A percentile compares a stretch with the other conserved stretches of the same genome.
phyloP scores from a whole-genome alignment of 2,113 vertebrate species.

The Todiramphus chloris region DNA sequence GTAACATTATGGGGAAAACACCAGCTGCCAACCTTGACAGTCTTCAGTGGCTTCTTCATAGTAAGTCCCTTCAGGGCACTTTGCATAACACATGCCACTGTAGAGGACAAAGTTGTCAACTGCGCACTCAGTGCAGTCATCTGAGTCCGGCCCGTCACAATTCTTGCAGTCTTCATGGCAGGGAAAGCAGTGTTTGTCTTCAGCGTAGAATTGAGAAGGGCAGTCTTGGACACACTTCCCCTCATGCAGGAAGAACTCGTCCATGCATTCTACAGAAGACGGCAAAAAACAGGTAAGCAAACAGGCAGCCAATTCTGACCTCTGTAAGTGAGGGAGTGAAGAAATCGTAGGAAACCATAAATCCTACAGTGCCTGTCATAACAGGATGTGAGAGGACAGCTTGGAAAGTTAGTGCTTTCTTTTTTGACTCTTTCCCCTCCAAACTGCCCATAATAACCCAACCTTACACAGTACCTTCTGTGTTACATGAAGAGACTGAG shows the following conservation, averaged over 20 bases:
- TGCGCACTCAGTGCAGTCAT: slow-evolving; percentile 84
- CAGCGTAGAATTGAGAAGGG: slow-evolving; percentile 77
- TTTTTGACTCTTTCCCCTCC: background rate
- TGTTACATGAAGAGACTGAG: background rate
- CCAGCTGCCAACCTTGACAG: slow-evolving; percentile 81
- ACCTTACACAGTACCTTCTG: background rate
- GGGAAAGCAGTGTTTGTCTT: slow-evolving; percentile 70
- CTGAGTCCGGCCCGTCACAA: slow-evolving; percentile 78
- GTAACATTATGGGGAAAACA: background rate
- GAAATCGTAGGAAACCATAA: background rate
- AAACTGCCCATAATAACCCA: background rate
- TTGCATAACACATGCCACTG: slow-evolving; percentile 75
- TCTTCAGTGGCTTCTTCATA: slow-evolving; percentile 61
- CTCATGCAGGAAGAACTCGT: slow-evolving; percentile 77
- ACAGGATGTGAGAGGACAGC: background rate
- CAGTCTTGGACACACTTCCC: slow-evolving; percentile 81
- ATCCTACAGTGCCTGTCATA: background rate
- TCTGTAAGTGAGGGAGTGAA: background rate
- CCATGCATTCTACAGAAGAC: slow-evolving; percentile 77
- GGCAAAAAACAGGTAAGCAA: background rate
- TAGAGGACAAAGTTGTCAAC: slow-evolving; percentile 58
- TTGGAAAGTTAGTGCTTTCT: background rate
- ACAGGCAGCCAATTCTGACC: background rate
- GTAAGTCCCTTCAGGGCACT: slow-evolving; percentile 82
- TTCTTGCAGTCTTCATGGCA: slow-evolving; percentile 82